Evolutionary conservation across 2,113 vertebrate species (phyloP), one percentile per base, ranked within the genome.

Genomic region (Marcusenius ussheri): DNA sequence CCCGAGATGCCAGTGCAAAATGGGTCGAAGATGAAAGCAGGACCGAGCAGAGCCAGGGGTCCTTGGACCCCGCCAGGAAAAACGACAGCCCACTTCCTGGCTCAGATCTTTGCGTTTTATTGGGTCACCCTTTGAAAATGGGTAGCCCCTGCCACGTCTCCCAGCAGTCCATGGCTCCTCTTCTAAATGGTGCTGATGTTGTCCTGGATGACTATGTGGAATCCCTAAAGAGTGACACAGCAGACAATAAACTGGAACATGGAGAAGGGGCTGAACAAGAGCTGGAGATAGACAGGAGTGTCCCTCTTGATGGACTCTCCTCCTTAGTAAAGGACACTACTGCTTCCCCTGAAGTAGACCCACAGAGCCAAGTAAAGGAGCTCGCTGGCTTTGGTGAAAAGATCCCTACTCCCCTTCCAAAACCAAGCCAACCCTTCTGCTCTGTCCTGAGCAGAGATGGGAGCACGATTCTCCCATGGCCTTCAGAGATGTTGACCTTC

Each of bases 381-480:
- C 42, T 24, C 91, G 84, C 7, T 19, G 3, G 39, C 31, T n/a
- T 53, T 53, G 49, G 74, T 56, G 0, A 88, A 87, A 90, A 93
- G 90, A 58, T 89, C 27, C 6, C 46, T 62, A 66, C 45, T 10
- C 7, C 56, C 17, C 92, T 93, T 53, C 95, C 93, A 90, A 96
- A 94, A 91, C 94, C 94, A 7, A 91, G 88, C 62, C 93, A 95
- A 9, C 96, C 96, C 0, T 98, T 98, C 91, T 93, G 96, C 90
- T 97, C 97, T 0, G 97, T 98, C 11, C 91, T 97, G 85, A 97
- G 95, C 92, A 97, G 95, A 93, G 93, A 96, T 8, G 95, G 96
- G 3, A 96, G 95, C 19, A 97, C 95, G n/a, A 90, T 97, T 90
- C 97, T 98, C 92, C 97, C 97, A 89, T 98, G 97, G 97, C 97